Evolutionary conservation across 2,797 vertebrate genomes (phyloP).

Genomic region (Cacajao melanocephalus): DNA sequence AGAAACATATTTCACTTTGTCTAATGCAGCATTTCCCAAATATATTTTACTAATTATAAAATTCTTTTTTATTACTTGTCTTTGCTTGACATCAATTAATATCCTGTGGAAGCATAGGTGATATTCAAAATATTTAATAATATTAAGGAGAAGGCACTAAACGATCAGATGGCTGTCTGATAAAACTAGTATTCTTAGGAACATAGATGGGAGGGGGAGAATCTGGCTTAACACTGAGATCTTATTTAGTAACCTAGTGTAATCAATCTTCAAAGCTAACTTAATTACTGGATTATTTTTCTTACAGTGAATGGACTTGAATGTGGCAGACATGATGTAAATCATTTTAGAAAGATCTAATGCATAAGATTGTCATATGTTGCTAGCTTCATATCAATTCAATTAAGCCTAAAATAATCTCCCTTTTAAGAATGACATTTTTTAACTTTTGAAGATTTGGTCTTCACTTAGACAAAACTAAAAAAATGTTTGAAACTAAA

Average conservation of each 20-base stretch:
- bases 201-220: background rate
- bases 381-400: background rate
- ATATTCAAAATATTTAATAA: slow-evolving; percentile 19
- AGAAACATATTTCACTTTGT: background rate
- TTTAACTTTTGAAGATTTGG: background rate
- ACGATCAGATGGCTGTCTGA: background rate
- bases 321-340: background rate
- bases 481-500: background rate
- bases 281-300: background rate
- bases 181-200: background rate
- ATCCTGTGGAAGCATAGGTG: background rate
- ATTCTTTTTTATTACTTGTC: background rate
- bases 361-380: background rate
- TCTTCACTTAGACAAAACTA: background rate
- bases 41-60: background rate
- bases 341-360: background rate
- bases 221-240: background rate
- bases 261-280: background rate
- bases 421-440: background rate
- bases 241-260: background rate
- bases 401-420: background rate
- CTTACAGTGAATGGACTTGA: background rate
- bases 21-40: background rate
- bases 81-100: background rate
- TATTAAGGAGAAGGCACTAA: background rate